These are phyloP conservation scores for Pristiophorus japonicus DNA, from an alignment of 2,113 vertebrate species.

Conservation along the genomic window DNA sequence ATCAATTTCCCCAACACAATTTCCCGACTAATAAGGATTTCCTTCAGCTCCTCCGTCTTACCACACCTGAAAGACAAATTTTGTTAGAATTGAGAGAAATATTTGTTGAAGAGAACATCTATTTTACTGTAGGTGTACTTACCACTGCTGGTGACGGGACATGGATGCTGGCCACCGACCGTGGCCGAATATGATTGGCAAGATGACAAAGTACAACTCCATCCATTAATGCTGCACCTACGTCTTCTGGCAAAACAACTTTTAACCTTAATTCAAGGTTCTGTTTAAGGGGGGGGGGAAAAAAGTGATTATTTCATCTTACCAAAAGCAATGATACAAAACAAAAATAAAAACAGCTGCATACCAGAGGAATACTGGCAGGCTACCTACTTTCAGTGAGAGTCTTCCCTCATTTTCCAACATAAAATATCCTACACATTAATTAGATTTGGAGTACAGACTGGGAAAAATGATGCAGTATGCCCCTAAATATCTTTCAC, in stretches of 20 bases:
- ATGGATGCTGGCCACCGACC: slow-evolving; percentile 94
- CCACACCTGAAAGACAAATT: not conserved
- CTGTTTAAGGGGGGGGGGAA: slow-evolving; percentile 51
- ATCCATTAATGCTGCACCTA: slow-evolving; percentile 92
- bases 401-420: not conserved
- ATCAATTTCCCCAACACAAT: no score
- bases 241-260: slow-evolving; percentile 91
- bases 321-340: not conserved
- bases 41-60: no score
- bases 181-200: slow-evolving; percentile 94
- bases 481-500: not conserved
- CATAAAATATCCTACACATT: not conserved
- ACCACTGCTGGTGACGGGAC: slow-evolving; percentile 97
- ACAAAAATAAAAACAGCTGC: not conserved
- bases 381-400: not conserved
- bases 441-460: not conserved
- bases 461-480: not conserved
- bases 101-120: not conserved
- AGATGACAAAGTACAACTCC: slow-evolving; percentile 95
- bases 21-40: no score
- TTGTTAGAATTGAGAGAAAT: not conserved
- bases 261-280: slow-evolving; percentile 91
- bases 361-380: not conserved
- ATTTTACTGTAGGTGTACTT: slow-evolving; percentile 46
- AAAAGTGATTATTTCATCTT: not conserved